phyloP scores from a whole-genome alignment of 2,797 vertebrate species.

The Pampus argenteus region DNA sequence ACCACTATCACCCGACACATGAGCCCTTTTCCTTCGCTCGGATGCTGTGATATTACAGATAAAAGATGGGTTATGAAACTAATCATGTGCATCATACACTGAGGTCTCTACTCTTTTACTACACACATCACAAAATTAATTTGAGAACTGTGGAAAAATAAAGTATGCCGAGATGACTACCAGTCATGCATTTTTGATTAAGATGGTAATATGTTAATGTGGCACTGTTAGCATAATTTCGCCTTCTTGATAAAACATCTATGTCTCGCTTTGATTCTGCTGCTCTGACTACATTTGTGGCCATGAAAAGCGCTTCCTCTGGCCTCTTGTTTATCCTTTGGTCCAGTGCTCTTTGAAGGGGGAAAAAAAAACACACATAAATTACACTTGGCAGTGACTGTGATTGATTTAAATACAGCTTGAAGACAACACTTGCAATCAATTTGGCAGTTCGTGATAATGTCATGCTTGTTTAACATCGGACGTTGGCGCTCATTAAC shows the following conservation, averaged over 20 bases:
- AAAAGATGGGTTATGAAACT: slow-evolving; percentile 26
- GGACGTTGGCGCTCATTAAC: slow-evolving; percentile 50
- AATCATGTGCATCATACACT: slow-evolving; percentile 4
- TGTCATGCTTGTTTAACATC: slow-evolving; percentile 73
- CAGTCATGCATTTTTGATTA: slow-evolving; percentile 68
- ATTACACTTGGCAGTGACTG: slow-evolving; percentile 71
- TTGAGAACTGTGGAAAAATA: slow-evolving; percentile 49
- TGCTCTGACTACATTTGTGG: slow-evolving; percentile 38
- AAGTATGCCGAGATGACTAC: slow-evolving; percentile 51
- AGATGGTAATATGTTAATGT: slow-evolving; percentile 85
- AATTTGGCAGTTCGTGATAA: slow-evolving; percentile 69
- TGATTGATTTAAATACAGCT: slow-evolving; percentile 74
- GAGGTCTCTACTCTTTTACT: background rate
- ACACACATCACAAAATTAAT: slow-evolving; percentile 2
- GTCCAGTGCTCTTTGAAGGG: slow-evolving; percentile 73
- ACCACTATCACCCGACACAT: slow-evolving; percentile 18
- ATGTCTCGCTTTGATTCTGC: slow-evolving; percentile 76
- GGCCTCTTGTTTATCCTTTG: slow-evolving; percentile 59
- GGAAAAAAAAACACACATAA: slow-evolving; percentile 69
- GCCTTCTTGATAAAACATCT: slow-evolving; percentile 65
- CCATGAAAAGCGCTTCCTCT: slow-evolving; percentile 63
- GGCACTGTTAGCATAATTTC: slow-evolving; percentile 84
- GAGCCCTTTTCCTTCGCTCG: slow-evolving; percentile 14
- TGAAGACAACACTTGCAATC: slow-evolving; percentile 72
- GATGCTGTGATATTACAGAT: slow-evolving; percentile 26